Evolutionary conservation across 2,888 invertebrate genomes (phyloP).

Genomic region (Athalia rosae): DNA sequence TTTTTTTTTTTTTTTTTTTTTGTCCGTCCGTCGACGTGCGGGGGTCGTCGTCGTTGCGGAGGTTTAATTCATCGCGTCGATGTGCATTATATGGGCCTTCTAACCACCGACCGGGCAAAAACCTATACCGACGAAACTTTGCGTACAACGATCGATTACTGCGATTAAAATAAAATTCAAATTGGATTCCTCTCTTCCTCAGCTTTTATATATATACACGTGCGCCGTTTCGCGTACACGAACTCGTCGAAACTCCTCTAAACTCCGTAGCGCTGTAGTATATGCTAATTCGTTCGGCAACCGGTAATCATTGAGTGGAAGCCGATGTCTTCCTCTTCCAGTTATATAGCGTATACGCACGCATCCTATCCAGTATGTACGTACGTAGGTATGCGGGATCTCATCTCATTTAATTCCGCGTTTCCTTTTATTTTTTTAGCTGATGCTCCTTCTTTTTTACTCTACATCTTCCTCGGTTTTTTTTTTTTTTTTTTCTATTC

Average conservation of each 20-base stretch:
- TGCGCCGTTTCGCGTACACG: no score
- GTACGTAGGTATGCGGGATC: no score
- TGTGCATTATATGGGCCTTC: no score
- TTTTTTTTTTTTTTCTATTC: background rate
- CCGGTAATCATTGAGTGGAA: slow-evolving; percentile 72
- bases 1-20: no score
- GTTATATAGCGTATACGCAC: background rate
- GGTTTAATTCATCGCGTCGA: slow-evolving; percentile 2
- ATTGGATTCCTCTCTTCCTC: slow-evolving; percentile 56
- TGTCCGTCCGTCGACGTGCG: no score
- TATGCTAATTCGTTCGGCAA: slow-evolving; percentile 66
- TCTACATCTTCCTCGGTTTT: background rate
- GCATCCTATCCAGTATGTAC: background rate
- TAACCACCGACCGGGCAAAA: no score
- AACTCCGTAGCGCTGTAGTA: slow-evolving; percentile 58
- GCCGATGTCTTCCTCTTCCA: slow-evolving; percentile 70
- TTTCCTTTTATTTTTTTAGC: no score
- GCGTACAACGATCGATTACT: slow-evolving; percentile 69
- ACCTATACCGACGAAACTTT: background rate
- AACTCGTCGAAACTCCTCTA: no score
- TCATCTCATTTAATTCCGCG: no score
- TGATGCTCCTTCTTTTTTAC: background rate
- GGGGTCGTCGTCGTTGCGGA: slow-evolving; percentile 11
- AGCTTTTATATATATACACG: background rate
- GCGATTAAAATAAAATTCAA: slow-evolving; percentile 73